Base-by-base conservation (phyloP, 2,888 invertebrate species). In the Coenonympha arcania region DNA sequence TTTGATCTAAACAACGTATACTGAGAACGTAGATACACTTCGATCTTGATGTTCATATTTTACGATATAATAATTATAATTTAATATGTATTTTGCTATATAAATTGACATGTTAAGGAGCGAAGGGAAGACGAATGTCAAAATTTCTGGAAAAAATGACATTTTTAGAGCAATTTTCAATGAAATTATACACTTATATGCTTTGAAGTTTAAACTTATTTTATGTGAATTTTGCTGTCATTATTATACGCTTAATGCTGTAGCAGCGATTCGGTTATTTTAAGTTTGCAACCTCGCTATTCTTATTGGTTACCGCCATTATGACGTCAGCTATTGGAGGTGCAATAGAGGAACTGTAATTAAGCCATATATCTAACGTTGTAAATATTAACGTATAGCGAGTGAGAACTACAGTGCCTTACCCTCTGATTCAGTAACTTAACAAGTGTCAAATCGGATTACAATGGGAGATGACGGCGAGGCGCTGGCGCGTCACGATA, bases 401-500 rank as follows among this genome's bases (percentile, higher is more conserved):
- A 52, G 49, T 49, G 49, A 52, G 42, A 53, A 33, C 47, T 24
- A 52, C 30, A 46, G 53, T 54, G 53, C 53, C 53, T 54, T 54
- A 52, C n/a, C n/a, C n/a, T n/a, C n/a, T n/a, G n/a, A n/a, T n/a
- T n/a, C n/a, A n/a, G n/a, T n/a, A n/a, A n/a, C n/a, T 20, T 20
- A 16, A 37, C 37, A 31, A 22, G 31, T 54, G 43, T 47, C 44
- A 48, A 54, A 48, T 34, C 28, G 39, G 33, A 18, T 36, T 48
- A 13, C 13, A n/a, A 40, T 22, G 15, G 48, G 39, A 44, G 49
- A 44, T 49, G 48, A 15, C 42, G 30, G 13, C 30, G 6, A 30
- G 11, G 30, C 13, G 30, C 30, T 5, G 30, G 9, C 28, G 9
- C 28, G 11, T n/a, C n/a, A n/a, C n/a, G n/a, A n/a, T n/a, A n/a